These are phyloP conservation scores for Cerastoderma edule DNA, from an alignment of 2,888 invertebrate genomes.

Conservation along the genomic window DNA sequence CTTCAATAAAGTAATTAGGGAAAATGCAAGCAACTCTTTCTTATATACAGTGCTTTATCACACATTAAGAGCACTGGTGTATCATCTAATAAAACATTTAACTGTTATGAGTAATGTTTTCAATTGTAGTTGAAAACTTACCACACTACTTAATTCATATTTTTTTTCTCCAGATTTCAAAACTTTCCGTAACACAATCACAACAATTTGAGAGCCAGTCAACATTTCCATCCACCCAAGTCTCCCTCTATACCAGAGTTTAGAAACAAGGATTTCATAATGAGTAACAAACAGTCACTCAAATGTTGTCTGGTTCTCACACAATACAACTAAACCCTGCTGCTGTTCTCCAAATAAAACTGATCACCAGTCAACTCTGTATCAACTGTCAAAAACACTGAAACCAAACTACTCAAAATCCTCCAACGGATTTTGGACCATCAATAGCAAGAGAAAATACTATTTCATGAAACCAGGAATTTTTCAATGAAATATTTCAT, in stretches of 20 bases:
- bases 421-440: background rate
- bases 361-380: constrained; percentile 30
- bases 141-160: no score
- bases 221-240: constrained; percentile 16
- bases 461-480: background rate
- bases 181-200: background rate
- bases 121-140: no score
- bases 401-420: background rate
- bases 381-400: constrained; percentile 4
- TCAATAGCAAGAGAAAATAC: background rate
- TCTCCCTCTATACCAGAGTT: constrained; percentile 18
- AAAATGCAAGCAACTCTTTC: background rate
- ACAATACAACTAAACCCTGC: constrained; percentile 49
- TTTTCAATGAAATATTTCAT: background rate
- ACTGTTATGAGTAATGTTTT: no score
- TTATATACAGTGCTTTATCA: background rate
- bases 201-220: constrained; percentile 10
- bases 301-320: constrained; percentile 44
- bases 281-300: constrained; percentile 44
- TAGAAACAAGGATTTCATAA: constrained; percentile 19
- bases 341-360: constrained; percentile 53
- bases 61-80: no score
- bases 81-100: no score
- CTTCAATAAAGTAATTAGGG: background rate
- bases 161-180: no score